These are phyloP conservation scores for Okamejei kenojei DNA, from an alignment of 2,797 vertebrate genomes.

Conservation along the genomic window DNA sequence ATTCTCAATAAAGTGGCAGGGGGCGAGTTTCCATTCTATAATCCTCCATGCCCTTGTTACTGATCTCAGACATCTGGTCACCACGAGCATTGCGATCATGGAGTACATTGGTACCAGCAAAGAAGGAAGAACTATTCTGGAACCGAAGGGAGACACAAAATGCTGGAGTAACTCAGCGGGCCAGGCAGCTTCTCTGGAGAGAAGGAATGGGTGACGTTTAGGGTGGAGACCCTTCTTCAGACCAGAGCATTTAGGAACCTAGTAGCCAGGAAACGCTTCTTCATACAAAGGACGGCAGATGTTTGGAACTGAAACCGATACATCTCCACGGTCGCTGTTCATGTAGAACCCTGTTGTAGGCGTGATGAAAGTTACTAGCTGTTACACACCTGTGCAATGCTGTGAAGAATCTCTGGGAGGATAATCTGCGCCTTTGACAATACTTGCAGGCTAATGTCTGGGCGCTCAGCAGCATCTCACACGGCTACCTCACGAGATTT, in stretches of 20 bases:
- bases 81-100: background rate
- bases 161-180: too few species aligned
- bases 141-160: background rate
- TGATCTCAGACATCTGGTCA: background rate
- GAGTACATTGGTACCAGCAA: background rate
- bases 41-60: background rate
- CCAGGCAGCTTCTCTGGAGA: too few species aligned
- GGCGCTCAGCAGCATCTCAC: background rate
- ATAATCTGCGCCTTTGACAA: background rate
- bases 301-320: background rate
- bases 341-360: background rate
- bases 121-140: background rate
- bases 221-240: too few species aligned
- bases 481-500: background rate
- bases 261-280: too few species aligned
- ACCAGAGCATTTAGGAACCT: too few species aligned
- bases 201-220: too few species aligned
- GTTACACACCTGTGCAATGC: background rate
- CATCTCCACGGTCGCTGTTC: background rate
- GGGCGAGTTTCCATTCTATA: background rate
- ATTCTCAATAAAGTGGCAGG: background rate
- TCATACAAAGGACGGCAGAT: too few species aligned
- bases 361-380: background rate
- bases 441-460: background rate
- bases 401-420: background rate